Evolutionary conservation across 2,888 invertebrate species (phyloP).

Genomic region (Herminia tarsipennalis): DNA sequence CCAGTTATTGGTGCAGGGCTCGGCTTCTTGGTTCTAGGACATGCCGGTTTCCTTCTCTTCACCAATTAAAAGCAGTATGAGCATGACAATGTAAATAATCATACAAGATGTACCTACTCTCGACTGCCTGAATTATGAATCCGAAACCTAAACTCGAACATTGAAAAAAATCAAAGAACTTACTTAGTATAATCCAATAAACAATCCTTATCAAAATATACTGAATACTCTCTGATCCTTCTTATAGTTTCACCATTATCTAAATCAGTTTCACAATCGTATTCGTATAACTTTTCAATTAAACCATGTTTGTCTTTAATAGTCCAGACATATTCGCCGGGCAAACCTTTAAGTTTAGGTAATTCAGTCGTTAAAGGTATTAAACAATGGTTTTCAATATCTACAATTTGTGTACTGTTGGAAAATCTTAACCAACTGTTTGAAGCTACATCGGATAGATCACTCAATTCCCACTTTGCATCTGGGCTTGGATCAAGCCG

Average conservation of each 20-base stretch:
- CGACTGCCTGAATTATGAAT: no score
- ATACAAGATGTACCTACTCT: no score
- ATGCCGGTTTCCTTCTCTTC: no score
- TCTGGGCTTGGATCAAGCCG: constrained; percentile 4
- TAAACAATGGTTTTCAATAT: constrained; percentile 44
- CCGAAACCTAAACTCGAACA: no score
- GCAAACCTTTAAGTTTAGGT: constrained; percentile 67
- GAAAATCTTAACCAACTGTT: constrained; percentile 30
- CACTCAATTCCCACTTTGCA: constrained; percentile 17
- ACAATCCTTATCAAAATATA: constrained; percentile 74
- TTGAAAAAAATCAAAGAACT: not conserved
- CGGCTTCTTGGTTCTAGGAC: no score
- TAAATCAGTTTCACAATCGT: constrained; percentile 59
- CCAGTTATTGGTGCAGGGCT: no score
- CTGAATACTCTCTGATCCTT: constrained; percentile 75
- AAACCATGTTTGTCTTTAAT: constrained; percentile 75
- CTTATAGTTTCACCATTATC: constrained; percentile 68
- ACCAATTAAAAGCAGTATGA: no score
- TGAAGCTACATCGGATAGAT: constrained; percentile 11
- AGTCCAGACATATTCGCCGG: constrained; percentile 74
- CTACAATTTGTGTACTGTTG: constrained; percentile 31
- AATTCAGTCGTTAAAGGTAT: constrained; percentile 49
- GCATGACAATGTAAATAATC: no score
- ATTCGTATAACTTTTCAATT: constrained; percentile 76
- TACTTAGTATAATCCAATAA: constrained; percentile 64